These are phyloP conservation scores for Globodera ellingtonae DNA, from an alignment of 1,140 invertebrate species.

Conservation along the genomic window DNA sequence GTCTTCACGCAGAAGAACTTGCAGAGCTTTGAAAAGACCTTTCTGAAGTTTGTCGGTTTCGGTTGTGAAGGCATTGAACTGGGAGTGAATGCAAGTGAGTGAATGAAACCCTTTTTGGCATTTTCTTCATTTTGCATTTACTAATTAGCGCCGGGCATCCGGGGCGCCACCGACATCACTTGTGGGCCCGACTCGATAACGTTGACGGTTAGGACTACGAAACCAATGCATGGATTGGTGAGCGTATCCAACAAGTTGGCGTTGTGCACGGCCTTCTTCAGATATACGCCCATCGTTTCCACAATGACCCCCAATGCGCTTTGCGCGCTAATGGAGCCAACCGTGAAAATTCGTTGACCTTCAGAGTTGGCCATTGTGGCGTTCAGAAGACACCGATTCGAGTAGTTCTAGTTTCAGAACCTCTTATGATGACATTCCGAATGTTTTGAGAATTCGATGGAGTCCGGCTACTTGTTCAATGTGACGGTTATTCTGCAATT, in stretches of 20 bases:
- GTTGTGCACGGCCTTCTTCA: constrained; percentile 3
- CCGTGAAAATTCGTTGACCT: constrained; percentile 58
- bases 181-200: constrained; percentile 61
- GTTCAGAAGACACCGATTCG: constrained; percentile 53
- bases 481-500: constrained; percentile 64
- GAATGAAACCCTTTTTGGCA: neutral
- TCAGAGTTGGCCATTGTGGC: constrained; percentile 59
- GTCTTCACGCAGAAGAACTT: constrained; percentile 62
- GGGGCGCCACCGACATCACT: constrained; percentile 60
- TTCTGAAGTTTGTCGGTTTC: constrained; percentile 63
- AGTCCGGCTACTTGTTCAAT: constrained; percentile 59
- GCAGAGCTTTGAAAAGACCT: constrained; percentile 57
- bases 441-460: constrained; percentile 8
- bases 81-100: constrained; percentile 54
- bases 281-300: constrained; percentile 45
- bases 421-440: neutral
- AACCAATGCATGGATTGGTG: constrained; percentile 59
- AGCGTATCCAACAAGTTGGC: constrained; percentile 27
- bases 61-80: constrained; percentile 58
- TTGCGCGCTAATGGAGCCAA: constrained; percentile 42
- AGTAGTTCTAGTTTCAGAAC: constrained; percentile 33
- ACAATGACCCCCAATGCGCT: constrained; percentile 57
- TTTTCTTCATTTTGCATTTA: neutral
- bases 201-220: constrained; percentile 60
- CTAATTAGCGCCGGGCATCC: constrained; percentile 55